These are phyloP conservation scores for Philhelius pedissequus DNA, from an alignment of 2,888 invertebrate species.

Conservation along the genomic window DNA sequence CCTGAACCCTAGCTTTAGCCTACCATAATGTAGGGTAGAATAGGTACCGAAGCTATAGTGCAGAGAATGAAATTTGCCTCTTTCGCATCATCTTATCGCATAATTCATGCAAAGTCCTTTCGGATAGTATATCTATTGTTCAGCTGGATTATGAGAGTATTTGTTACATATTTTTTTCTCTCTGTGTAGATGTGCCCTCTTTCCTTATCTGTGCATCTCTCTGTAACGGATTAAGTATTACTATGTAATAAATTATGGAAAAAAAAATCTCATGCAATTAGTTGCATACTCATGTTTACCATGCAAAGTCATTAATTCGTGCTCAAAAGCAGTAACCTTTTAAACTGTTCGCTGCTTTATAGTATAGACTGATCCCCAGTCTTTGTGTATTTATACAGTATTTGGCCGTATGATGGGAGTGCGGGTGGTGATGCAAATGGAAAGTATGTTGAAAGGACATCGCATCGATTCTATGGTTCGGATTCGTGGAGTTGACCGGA, in stretches of 20 bases:
- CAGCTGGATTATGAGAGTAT: slow-evolving; percentile 58
- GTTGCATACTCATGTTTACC: slow-evolving; percentile 66
- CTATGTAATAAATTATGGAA: slow-evolving; percentile 65
- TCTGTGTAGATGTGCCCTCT: neutral
- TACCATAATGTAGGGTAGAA: neutral
- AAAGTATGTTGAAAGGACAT: slow-evolving; percentile 1
- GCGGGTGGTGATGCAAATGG: too few relatives aligned
- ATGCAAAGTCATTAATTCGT: slow-evolving; percentile 62
- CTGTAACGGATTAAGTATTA: slow-evolving; percentile 62
- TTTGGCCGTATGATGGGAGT: neutral
- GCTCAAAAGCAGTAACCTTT: slow-evolving; percentile 45
- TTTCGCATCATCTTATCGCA: slow-evolving; percentile 62
- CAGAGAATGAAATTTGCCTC: slow-evolving; percentile 33
- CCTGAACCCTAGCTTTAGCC: neutral
- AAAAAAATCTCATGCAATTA: slow-evolving; percentile 63
- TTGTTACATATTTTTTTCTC: slow-evolving; percentile 34
- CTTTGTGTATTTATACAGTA: neutral
- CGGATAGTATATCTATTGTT: slow-evolving; percentile 61
- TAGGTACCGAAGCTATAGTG: neutral
- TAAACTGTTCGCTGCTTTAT: slow-evolving; percentile 4
- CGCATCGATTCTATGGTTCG: slow-evolving; percentile 13
- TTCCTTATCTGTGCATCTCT: slow-evolving; percentile 60
- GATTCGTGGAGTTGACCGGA: neutral
- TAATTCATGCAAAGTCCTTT: slow-evolving; percentile 68
- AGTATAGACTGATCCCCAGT: neutral